Evolutionary conservation across 2,888 invertebrate species (phyloP).

Genomic region (Hymenopus coronatus): DNA sequence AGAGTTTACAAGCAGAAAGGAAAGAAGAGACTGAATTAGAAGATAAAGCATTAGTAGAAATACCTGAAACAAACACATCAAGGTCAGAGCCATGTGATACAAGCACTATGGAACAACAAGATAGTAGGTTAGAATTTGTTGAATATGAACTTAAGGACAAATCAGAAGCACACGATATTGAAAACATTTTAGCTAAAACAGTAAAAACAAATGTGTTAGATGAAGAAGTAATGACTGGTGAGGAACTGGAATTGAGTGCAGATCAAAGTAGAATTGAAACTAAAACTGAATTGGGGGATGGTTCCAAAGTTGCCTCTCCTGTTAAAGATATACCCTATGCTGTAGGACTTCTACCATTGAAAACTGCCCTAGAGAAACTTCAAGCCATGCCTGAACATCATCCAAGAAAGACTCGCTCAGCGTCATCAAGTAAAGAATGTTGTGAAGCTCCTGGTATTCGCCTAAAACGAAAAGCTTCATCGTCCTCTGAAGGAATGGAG

Average conservation of each 20-base stretch:
- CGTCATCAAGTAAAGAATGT: constrained; percentile 39
- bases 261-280: not conserved
- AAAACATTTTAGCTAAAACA: not conserved
- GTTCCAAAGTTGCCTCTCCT: constrained; percentile 36
- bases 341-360: constrained; percentile 46
- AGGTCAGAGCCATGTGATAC: not conserved
- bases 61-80: too few species aligned
- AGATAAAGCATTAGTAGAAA: not conserved
- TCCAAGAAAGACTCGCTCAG: constrained; percentile 47
- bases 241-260: not conserved
- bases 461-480: constrained; percentile 20
- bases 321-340: constrained; percentile 48
- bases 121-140: not conserved
- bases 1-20: not conserved
- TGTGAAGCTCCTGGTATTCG: constrained; percentile 14
- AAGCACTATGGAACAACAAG: not conserved
- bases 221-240: not conserved
- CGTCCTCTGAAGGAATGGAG: constrained; percentile 4
- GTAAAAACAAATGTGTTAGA: not conserved
- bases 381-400: constrained; percentile 48
- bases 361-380: constrained; percentile 47
- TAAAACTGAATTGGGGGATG: not conserved
- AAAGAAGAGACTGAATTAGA: not conserved
- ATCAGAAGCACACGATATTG: not conserved
- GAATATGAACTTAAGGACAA: not conserved